These are phyloP conservation scores for Bathybates hornii DNA, from an alignment of 2,113 vertebrate genomes.

Conservation along the genomic window DNA sequence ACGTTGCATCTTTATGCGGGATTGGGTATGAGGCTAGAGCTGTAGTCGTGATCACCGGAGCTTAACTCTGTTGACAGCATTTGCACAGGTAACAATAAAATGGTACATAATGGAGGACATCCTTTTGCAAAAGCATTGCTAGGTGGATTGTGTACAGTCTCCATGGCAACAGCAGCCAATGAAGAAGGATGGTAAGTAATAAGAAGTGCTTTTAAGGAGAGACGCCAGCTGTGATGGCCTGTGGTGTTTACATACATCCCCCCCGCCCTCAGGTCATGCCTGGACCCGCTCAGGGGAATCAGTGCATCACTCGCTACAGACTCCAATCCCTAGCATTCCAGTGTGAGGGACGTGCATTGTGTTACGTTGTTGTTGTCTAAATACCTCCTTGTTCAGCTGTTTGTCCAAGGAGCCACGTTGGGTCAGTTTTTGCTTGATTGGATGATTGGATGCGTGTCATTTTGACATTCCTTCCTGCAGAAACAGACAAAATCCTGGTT, in stretches of 20 bases:
- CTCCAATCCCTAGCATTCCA: neutral
- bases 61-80: neutral
- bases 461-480: neutral
- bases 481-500: conserved; percentile 9
- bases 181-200: neutral
- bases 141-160: neutral
- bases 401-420: neutral
- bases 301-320: neutral
- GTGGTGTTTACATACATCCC: neutral
- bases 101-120: neutral
- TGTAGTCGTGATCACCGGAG: neutral
- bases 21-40: neutral
- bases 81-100: neutral
- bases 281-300: neutral
- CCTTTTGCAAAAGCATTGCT: neutral
- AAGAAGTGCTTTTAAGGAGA: neutral
- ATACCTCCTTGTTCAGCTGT: neutral
- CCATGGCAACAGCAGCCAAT: neutral
- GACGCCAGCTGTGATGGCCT: neutral
- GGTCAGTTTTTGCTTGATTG: conserved; percentile 3
- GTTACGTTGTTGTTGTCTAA: neutral
- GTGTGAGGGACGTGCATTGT: neutral
- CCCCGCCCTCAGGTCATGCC: neutral
- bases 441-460: neutral
- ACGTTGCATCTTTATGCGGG: neutral